Percentiles rank a stretch among this genome's conserved stretches.
Conservation (phyloP, 2,113 vertebrate genomes). For the Ceuthmochares aereus region DNA sequence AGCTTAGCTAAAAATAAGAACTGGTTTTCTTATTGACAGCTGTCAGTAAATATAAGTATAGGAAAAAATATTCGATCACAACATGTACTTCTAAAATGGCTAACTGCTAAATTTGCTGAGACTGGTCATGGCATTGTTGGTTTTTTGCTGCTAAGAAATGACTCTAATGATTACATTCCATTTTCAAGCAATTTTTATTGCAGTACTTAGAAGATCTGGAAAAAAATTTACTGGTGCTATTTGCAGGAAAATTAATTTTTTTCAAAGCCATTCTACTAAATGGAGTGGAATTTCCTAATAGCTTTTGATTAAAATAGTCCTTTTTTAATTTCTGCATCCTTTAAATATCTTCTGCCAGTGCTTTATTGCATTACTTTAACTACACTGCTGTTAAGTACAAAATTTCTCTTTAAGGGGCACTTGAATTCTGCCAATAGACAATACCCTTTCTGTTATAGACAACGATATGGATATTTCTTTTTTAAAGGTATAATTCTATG, state of each 20-base stretch:
- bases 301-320: background rate
- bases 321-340: background rate
- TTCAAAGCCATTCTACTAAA: background rate
- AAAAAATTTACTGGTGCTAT: background rate
- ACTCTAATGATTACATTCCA: background rate
- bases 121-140: background rate
- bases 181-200: conserved; percentile 32
- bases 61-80: conserved; percentile 10
- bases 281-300: conserved; percentile 1
- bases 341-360: conserved; percentile 10
- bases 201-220: background rate
- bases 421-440: conserved; percentile 2
- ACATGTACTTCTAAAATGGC: background rate
- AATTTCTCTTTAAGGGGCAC: background rate
- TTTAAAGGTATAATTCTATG: background rate
- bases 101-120: conserved; percentile 3
- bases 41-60: background rate
- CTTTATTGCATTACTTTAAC: conserved; percentile 15
- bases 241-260: conserved; percentile 2
- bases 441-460: background rate
- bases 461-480: background rate
- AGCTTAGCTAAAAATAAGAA: conserved; percentile 25
- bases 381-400: background rate
- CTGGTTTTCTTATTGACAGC: conserved; percentile 14
- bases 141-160: background rate